These are phyloP conservation scores for Scomber scombrus DNA, from an alignment of 2,113 vertebrate species.

Conservation along the genomic window DNA sequence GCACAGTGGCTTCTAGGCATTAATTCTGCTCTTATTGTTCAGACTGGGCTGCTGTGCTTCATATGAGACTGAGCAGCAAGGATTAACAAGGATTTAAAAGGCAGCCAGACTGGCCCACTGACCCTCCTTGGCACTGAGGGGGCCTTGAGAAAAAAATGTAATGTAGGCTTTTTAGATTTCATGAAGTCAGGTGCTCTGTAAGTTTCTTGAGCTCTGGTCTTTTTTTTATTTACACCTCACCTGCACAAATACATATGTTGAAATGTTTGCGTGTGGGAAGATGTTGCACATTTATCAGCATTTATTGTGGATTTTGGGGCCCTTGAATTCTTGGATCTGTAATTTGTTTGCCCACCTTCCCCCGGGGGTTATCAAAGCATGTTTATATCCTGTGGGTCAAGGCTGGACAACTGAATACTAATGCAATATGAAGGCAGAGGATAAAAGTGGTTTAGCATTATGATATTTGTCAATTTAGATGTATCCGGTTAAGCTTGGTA, in stretches of 20 bases:
- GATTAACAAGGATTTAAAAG: constrained; percentile 22
- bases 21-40: background rate
- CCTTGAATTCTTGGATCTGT: background rate
- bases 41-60: background rate
- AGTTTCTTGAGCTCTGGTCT: background rate
- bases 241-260: background rate
- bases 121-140: background rate
- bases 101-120: background rate
- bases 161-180: background rate
- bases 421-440: background rate
- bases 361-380: background rate
- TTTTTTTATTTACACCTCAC: background rate
- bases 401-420: background rate
- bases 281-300: too few species aligned
- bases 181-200: background rate
- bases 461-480: background rate
- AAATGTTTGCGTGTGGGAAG: background rate
- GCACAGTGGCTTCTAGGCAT: background rate
- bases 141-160: background rate
- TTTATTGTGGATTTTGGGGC: background rate
- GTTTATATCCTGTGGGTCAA: constrained; percentile 10
- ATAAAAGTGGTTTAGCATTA: background rate
- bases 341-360: background rate
- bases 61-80: background rate
- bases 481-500: background rate